Base-by-base conservation (phyloP, 2,113 vertebrate genomes). In the Lates calcarifer region DNA sequence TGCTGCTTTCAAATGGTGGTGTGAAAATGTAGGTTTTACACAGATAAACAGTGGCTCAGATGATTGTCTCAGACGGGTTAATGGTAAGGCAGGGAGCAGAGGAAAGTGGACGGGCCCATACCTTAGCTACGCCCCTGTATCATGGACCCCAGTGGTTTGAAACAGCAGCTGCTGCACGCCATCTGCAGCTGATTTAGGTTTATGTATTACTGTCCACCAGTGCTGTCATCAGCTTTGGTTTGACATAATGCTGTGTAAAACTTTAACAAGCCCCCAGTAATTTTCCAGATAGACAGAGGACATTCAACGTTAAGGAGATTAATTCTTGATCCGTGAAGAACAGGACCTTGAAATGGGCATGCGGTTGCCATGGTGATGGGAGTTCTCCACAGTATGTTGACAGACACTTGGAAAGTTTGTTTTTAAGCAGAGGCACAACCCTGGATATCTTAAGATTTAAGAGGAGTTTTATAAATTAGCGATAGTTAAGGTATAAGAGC, bases 301-400 rank as follows among this genome's bases (percentile, higher is more conserved):
- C 61, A 26, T 26, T 29, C 81, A 31, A 61, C 26, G 58, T 69
- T 73, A 79, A 87, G 3, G 57, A 53, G 71, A 82, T 77, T 74
- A 57, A 26, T 53, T 70, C 56, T 28, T 65, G 7, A 81, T 81
- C 81, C 79, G 56, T 65, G 64, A 79, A 81, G 57, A 88, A 47
- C 71, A 24, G 68, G 78, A 78, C 68, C 43, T 35, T 72, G 56
- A 61, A 63, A 78, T 76, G 24, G 22, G 31, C 62, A 63, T 43
- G 29, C 31, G 28, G 92, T 93, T 90, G 22, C 82, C 89, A 88
- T 89, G 84, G 90, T 26, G 87, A 90, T 8, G 29, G 45, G 29
- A 15, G n/a, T 1, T 55, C 22, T 56, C n/a, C 45, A 13, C 37
- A 35, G n/a, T n/a, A n/a, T 53, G 79, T 62, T 41, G 37, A 73